A percentile compares a stretch with the other conserved stretches of the same genome.
Evolutionary conservation across 2,797 vertebrate species (phyloP).

Genomic region (Gadopsis bispinosus): DNA sequence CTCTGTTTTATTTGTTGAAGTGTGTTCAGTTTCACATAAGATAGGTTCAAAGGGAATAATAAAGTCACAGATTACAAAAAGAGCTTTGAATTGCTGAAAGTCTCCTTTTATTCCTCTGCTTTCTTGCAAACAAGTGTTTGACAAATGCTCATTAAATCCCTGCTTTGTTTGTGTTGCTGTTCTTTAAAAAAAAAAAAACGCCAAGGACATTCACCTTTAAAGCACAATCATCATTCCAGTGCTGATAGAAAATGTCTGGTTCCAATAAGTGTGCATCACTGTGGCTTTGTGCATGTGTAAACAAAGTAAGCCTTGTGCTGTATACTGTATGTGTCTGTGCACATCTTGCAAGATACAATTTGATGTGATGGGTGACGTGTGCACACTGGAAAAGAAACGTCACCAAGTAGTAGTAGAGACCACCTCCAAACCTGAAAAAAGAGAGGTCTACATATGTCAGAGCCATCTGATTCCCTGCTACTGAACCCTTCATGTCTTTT

Average conservation of each 20-base stretch:
- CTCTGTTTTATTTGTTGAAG: not conserved
- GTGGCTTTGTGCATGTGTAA: not conserved
- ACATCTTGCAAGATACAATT: not conserved
- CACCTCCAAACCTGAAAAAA: slow-evolving; percentile 4
- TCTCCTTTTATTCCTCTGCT: not conserved
- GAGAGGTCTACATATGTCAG: not conserved
- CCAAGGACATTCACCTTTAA: slow-evolving; percentile 46
- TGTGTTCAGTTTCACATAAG: not conserved
- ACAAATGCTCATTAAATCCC: slow-evolving; percentile 55
- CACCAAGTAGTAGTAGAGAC: not conserved
- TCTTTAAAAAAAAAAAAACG: slow-evolving; percentile 9
- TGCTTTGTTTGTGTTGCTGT: slow-evolving; percentile 45
- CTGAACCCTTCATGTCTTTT: slow-evolving; percentile 12
- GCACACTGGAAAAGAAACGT: not conserved
- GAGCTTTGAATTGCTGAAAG: slow-evolving; percentile 14
- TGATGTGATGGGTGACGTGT: not conserved
- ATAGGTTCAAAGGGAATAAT: not conserved
- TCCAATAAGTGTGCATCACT: not conserved
- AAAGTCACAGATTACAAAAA: slow-evolving; percentile 23
- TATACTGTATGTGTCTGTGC: not conserved
- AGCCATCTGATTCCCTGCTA: not conserved
- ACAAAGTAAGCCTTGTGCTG: not conserved
- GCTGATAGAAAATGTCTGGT: slow-evolving; percentile 20
- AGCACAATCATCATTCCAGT: slow-evolving; percentile 19
- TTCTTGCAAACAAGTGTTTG: slow-evolving; percentile 29